Evolutionary conservation across 1,140 invertebrate genomes (phyloP).

Genomic region (Araneus ventricosus): DNA sequence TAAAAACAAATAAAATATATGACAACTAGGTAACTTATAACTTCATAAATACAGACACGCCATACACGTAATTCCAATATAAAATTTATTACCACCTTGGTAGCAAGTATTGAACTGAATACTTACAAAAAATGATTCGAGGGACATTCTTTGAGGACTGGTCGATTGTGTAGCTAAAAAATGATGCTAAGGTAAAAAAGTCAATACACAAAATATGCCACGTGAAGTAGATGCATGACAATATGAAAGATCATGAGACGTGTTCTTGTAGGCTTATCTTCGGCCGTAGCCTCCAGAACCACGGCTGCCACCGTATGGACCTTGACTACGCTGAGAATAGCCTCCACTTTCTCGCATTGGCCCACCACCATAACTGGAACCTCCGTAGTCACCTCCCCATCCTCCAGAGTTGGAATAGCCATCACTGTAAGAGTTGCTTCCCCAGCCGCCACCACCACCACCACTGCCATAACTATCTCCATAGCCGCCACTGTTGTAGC

Average conservation of each 20-base stretch:
- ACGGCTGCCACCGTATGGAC: slow-evolving; percentile 75
- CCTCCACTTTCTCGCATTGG: slow-evolving; percentile 58
- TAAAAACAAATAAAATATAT: slow-evolving; percentile 3
- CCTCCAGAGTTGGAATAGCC: slow-evolving; percentile 56
- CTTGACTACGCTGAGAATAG: slow-evolving; percentile 72
- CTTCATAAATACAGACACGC: background rate
- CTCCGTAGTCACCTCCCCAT: slow-evolving; percentile 40
- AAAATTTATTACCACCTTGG: background rate
- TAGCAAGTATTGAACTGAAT: background rate
- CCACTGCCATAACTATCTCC: slow-evolving; percentile 12
- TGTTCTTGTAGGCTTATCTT: background rate
- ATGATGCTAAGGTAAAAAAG: background rate
- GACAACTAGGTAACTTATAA: background rate
- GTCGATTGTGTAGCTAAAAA: background rate
- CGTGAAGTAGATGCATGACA: background rate
- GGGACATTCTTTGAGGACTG: background rate
- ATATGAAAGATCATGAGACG: background rate
- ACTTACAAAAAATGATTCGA: slow-evolving; percentile 1
- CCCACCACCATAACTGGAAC: slow-evolving; percentile 72
- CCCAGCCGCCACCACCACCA: slow-evolving; percentile 10
- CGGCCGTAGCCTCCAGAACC: slow-evolving; percentile 15
- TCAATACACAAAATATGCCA: slow-evolving; percentile 8
- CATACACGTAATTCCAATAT: background rate
- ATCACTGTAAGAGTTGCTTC: background rate
- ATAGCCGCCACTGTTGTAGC: background rate